These are phyloP conservation scores for Heteromyza rotundicornis DNA, from an alignment of 2,888 invertebrate genomes.

Conservation along the genomic window DNA sequence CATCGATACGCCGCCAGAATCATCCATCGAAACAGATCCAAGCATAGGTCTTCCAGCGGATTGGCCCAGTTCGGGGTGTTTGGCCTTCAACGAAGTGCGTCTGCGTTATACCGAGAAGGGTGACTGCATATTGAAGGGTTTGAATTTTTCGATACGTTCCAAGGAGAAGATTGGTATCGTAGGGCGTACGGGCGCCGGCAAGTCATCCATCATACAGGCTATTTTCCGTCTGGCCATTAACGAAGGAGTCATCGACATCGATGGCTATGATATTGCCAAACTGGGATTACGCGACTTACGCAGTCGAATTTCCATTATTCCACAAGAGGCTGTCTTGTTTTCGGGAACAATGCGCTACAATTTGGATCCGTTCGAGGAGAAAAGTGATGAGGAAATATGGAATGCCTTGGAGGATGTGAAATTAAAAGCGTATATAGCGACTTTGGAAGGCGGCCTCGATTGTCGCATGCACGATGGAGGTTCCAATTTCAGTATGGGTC, in stretches of 20 bases:
- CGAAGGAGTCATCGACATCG: constrained; percentile 79
- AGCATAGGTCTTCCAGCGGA: constrained; percentile 58
- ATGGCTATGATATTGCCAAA: constrained; percentile 71
- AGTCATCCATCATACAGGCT: constrained; percentile 81
- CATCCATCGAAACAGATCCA: constrained; percentile 64
- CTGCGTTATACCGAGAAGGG: constrained; percentile 74
- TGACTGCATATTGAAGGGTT: constrained; percentile 74
- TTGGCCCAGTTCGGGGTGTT: constrained; percentile 74
- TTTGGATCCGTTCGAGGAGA: constrained; percentile 82
- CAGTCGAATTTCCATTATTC: constrained; percentile 86
- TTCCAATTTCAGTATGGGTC: constrained; percentile 85
- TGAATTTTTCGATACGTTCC: constrained; percentile 69
- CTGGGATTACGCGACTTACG: constrained; percentile 81
- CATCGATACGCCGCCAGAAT: constrained; percentile 71
- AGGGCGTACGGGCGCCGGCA: constrained; percentile 88
- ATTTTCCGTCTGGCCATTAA: constrained; percentile 82
- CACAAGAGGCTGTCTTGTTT: constrained; percentile 91
- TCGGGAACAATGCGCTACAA: constrained; percentile 82
- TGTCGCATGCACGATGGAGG: constrained; percentile 77
- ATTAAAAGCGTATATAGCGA: constrained; percentile 71
- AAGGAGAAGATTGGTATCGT: constrained; percentile 78
- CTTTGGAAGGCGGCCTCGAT: constrained; percentile 67
- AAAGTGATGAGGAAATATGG: constrained; percentile 78
- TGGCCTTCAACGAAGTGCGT: constrained; percentile 71
- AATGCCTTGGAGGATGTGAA: constrained; percentile 78